Conservation (phyloP, 2,888 invertebrate species). For the Chrysotoxum bicinctum region DNA sequence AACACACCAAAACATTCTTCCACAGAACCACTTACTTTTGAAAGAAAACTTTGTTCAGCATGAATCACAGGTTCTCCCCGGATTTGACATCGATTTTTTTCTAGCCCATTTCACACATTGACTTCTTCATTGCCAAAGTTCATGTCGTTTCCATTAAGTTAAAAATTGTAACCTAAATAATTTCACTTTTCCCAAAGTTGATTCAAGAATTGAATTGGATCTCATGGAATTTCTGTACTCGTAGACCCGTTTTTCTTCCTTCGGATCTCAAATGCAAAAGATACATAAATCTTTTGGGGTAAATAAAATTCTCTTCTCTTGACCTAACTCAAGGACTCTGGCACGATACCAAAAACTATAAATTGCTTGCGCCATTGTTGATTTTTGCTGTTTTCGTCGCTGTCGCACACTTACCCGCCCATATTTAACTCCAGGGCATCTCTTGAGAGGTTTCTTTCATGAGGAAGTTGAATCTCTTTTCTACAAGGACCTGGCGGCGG, state of each 20-base stretch:
- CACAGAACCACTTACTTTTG: background rate
- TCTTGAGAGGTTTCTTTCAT: conserved; percentile 2
- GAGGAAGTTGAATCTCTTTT: conserved; percentile 14
- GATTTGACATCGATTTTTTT: background rate
- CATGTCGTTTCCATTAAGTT: background rate
- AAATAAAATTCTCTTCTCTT: conserved; percentile 19
- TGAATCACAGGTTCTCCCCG: background rate
- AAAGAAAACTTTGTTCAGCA: background rate
- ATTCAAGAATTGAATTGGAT: background rate
- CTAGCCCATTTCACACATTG: background rate
- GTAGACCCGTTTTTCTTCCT: background rate
- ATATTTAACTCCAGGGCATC: conserved; percentile 1
- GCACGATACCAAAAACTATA: conserved; percentile 29
- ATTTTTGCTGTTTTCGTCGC: background rate
- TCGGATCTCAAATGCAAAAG: background rate
- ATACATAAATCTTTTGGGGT: background rate
- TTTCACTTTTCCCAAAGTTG: conserved; percentile 32
- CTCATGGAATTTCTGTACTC: background rate
- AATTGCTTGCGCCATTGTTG: conserved; percentile 10
- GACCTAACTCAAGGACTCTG: conserved; percentile 58
- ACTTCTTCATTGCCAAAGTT: conserved; percentile 28
- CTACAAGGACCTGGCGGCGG: background rate
- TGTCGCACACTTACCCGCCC: conserved; percentile 1
- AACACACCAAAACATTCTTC: background rate
- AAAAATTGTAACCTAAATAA: conserved; percentile 7